phyloP scores from a whole-genome alignment of 1,140 invertebrate species.

The Drosophila neocordata region DNA sequence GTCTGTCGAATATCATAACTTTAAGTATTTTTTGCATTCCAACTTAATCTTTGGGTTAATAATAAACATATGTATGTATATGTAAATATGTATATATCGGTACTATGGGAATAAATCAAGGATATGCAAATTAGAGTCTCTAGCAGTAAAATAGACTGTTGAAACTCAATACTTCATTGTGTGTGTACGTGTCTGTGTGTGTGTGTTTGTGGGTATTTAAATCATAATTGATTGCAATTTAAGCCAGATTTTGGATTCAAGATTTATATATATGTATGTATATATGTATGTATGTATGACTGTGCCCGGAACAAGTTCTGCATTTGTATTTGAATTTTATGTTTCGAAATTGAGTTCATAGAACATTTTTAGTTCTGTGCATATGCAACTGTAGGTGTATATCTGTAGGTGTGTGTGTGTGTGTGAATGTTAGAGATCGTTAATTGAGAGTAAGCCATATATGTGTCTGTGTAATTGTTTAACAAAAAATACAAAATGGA shows the following conservation, averaged over 20 bases:
- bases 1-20: too few species aligned
- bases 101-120: not conserved
- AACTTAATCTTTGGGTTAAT: not conserved
- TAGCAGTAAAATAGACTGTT: constrained; percentile 31
- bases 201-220: not conserved
- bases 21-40: not conserved
- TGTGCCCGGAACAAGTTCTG: constrained; percentile 43
- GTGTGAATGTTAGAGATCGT: constrained; percentile 24
- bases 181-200: constrained; percentile 4
- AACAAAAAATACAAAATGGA: not conserved
- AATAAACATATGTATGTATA: too few species aligned
- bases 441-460: constrained; percentile 25
- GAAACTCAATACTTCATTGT: constrained; percentile 26
- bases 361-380: constrained; percentile 19
- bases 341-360: constrained; percentile 8
- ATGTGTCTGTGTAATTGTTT: constrained; percentile 1
- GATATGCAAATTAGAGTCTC: constrained; percentile 17
- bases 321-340: constrained; percentile 36
- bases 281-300: constrained; percentile 14
- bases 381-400: not conserved
- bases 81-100: too few species aligned
- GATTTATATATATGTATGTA: not conserved
- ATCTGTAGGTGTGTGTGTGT: constrained; percentile 11
- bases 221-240: constrained; percentile 20
- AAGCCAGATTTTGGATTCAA: constrained; percentile 7